Percentiles rank a stretch among this genome's conserved stretches.
These are phyloP conservation scores for Gambusia holbrooki DNA, from an alignment of 2,113 vertebrate species.

Conservation along the genomic window DNA sequence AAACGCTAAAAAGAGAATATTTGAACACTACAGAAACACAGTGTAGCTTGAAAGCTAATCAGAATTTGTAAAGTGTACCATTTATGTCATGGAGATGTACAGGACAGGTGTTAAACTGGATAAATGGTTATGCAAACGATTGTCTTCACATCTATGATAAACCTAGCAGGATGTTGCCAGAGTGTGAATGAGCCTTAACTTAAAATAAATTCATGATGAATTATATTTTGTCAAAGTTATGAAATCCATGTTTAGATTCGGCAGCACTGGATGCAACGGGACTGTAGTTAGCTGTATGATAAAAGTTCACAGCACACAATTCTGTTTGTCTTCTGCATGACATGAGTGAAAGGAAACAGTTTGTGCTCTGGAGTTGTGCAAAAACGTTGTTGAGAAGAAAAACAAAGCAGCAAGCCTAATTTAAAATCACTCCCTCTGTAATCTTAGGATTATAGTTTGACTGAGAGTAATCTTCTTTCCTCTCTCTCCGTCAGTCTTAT, in stretches of 20 bases:
- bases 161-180: too few relatives aligned
- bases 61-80: too few relatives aligned
- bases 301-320: slow-evolving; percentile 2
- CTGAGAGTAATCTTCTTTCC: background rate
- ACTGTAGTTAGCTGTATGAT: slow-evolving; percentile 2
- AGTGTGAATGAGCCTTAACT: too few relatives aligned
- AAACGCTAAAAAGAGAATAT: background rate
- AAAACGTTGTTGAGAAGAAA: background rate
- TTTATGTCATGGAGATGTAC: too few relatives aligned
- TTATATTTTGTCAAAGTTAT: background rate
- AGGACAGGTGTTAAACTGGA: too few relatives aligned
- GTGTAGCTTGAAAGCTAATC: too few relatives aligned
- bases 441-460: background rate
- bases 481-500: slow-evolving; percentile 81
- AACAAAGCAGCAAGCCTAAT: background rate
- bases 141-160: too few relatives aligned
- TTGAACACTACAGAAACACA: background rate
- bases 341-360: background rate
- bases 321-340: slow-evolving; percentile 36
- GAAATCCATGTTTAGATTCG: slow-evolving; percentile 4
- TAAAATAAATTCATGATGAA: too few relatives aligned
- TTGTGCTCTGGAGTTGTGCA: slow-evolving; percentile 3
- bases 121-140: too few relatives aligned
- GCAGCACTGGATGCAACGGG: slow-evolving; percentile 40
- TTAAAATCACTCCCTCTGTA: background rate